Evolutionary conservation across 2,113 vertebrate species (phyloP).

Genomic region (Himantopus leucocephalus): DNA sequence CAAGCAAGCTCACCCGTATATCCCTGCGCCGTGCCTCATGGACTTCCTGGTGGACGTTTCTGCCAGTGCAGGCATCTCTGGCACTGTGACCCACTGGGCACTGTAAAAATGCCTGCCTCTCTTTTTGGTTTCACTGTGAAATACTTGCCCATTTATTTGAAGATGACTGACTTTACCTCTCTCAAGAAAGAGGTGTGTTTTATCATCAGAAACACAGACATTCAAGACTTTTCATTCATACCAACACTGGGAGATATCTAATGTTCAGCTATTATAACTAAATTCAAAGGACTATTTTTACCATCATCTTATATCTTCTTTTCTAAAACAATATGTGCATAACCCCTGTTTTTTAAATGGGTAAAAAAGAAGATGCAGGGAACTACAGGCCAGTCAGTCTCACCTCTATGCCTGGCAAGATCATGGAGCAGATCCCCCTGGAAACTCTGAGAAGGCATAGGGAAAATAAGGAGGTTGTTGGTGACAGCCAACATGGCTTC

Average conservation of each 20-base stretch:
- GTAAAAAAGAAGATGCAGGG: too few species aligned
- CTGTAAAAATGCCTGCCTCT: neutral
- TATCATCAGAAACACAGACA: neutral
- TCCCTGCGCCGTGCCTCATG: accelerated
- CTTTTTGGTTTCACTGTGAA: neutral
- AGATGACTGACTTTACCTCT: neutral
- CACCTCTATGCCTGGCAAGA: too few species aligned
- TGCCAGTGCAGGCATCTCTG: neutral
- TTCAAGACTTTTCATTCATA: neutral
- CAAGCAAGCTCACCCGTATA: neutral
- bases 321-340: neutral
- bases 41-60: neutral
- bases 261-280: neutral
- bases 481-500: too few species aligned
- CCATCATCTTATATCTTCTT: neutral
- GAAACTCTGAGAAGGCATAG: too few species aligned
- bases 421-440: too few species aligned
- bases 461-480: too few species aligned
- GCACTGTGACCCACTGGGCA: neutral
- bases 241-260: neutral
- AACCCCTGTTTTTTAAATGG: too few species aligned
- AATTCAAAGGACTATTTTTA: neutral
- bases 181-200: neutral
- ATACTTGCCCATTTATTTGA: neutral
- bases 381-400: too few species aligned